These are phyloP conservation scores for Ectemnius cavifrons DNA, from an alignment of 2,888 invertebrate genomes.

Conservation along the genomic window DNA sequence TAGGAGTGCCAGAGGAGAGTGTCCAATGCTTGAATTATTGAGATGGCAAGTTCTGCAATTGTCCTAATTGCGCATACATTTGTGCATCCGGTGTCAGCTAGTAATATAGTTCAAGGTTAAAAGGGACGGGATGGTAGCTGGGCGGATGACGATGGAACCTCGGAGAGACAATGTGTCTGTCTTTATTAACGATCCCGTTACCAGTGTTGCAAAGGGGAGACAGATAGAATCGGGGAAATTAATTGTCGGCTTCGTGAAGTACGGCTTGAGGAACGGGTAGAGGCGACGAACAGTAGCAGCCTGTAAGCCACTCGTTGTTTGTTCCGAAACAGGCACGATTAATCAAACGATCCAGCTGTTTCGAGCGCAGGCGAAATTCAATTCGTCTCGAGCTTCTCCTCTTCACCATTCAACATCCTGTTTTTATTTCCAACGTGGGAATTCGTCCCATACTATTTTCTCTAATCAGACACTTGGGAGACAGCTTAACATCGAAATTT, in stretches of 20 bases:
- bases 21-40: not conserved
- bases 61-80: not conserved
- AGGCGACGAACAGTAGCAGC: slow-evolving; percentile 19
- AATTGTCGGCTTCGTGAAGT: slow-evolving; percentile 35
- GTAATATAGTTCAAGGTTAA: not conserved
- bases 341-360: slow-evolving; percentile 32
- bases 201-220: slow-evolving; percentile 12
- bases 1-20: too few species aligned
- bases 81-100: not conserved
- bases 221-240: slow-evolving; percentile 38
- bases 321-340: slow-evolving; percentile 28
- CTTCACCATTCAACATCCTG: too few species aligned
- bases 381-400: slow-evolving; percentile 14
- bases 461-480: too few species aligned
- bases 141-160: too few species aligned
- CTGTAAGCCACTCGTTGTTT: slow-evolving; percentile 22
- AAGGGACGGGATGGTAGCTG: too few species aligned
- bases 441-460: too few species aligned
- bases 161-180: slow-evolving; percentile 9
- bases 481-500: too few species aligned
- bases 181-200: slow-evolving; percentile 34
- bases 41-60: not conserved
- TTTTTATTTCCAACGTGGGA: too few species aligned
- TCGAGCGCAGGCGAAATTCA: slow-evolving; percentile 15
- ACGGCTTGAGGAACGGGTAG: slow-evolving; percentile 18